Evolutionary conservation across 2,797 vertebrate genomes (phyloP), one percentile per base, ranked within the genome.

Genomic region (Malurus leucopterus): DNA sequence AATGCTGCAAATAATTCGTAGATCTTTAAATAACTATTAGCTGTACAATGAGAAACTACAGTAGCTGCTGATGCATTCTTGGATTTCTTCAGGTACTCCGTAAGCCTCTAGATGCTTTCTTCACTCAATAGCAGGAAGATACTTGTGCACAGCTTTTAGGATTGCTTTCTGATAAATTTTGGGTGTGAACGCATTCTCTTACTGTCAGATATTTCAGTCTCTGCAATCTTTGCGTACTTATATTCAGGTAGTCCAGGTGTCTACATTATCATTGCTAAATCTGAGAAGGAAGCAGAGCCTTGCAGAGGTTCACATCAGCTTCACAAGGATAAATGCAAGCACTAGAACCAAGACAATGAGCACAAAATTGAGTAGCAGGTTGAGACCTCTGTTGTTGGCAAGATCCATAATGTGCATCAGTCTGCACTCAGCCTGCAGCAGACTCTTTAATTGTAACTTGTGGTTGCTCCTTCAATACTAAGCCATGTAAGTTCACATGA

Each of bases 311-410:
- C 95, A 98, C 95, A 98, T 96, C 59, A 98, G 94, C 92, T 97
- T 98, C 68, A 98, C 97, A 29, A 98, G 96, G 80, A 98, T 97
- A 79, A 97, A 97, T 40, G 98, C 93, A 0, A 98, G 96, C 85
- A 98, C 95, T 24, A 98, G 95, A 73, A 97, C 97, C 89, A 97
- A 89, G 69, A 97, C 69, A 79, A 98, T 98, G 69, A 98, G 96
- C 75, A 98, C 93, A 84, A 98, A 98, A 91, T 98, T 98, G 81
- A 98, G 97, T 62, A 98, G 85, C 44, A 98, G 93, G 85, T 98
- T 98, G 85, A 98, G 95, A 55, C 97, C 97, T 80, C 97, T 96
- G 92, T 97, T 97, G 92, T 93, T 96, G 43, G 96, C 91, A 51
- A 98, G 96, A 97, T 98, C 98, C 98, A 98, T 98, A 32, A 30